These are phyloP conservation scores for Electrona antarctica DNA, from an alignment of 2,113 vertebrate genomes.

Conservation along the genomic window DNA sequence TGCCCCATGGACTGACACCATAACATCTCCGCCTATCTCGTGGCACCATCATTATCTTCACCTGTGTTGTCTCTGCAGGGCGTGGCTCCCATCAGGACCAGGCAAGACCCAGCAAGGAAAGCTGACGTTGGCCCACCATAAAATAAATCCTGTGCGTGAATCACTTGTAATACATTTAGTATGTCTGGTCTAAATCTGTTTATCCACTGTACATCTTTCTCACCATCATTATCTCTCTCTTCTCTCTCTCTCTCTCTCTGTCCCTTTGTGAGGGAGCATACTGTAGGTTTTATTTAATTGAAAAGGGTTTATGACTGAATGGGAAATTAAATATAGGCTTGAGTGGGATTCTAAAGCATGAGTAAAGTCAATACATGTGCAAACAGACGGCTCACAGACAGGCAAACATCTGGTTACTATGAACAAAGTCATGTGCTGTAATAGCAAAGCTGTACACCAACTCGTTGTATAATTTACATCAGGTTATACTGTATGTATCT, in stretches of 20 bases:
- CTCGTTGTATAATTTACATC: not conserved
- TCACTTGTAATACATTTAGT: no score
- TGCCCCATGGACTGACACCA: not conserved
- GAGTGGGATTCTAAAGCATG: not conserved
- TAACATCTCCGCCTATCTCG: not conserved
- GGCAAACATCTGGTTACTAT: no score
- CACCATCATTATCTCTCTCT: no score
- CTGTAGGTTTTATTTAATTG: no score
- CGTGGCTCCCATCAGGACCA: constrained; percentile 32
- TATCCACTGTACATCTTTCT: no score
- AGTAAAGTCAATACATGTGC: no score
- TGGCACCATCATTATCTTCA: constrained; percentile 1
- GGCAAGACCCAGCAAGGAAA: constrained; percentile 22
- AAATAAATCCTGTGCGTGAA: not conserved
- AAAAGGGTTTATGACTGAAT: not conserved
- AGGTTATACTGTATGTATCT: not conserved
- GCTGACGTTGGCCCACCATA: not conserved
- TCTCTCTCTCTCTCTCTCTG: no score
- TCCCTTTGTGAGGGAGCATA: no score
- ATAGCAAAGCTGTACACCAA: not conserved
- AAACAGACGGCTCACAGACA: no score
- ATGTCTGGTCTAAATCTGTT: no score
- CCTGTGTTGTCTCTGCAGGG: constrained; percentile 39
- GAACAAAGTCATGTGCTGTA: no score
- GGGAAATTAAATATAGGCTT: not conserved